Evolutionary conservation across 2,888 invertebrate species (phyloP).

Genomic region (Phymatocera aterrima): DNA sequence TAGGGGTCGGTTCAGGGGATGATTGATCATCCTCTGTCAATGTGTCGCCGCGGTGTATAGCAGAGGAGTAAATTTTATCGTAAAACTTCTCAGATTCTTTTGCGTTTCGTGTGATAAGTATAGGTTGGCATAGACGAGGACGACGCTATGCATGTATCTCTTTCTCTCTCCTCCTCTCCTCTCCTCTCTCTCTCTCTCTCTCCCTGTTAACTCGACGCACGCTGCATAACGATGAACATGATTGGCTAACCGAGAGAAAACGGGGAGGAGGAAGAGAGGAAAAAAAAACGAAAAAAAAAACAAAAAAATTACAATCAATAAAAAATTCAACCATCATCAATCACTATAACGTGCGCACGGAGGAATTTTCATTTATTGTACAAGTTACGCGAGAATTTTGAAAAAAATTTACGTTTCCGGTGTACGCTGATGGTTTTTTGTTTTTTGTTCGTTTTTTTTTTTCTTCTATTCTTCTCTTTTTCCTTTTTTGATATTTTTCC

Average conservation of each 20-base stretch:
- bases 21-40: slow-evolving; percentile 41
- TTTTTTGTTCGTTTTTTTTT: too few species aligned
- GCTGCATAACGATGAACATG: slow-evolving; percentile 20
- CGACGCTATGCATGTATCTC: too few species aligned
- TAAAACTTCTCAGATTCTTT: slow-evolving; percentile 36
- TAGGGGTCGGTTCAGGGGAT: background rate
- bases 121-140: background rate
- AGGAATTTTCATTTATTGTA: background rate
- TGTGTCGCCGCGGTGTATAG: slow-evolving; percentile 3
- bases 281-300: too few species aligned
- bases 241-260: background rate
- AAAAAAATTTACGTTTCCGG: too few species aligned
- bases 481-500: background rate
- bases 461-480: too few species aligned
- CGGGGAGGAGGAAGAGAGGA: too few species aligned
- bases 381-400: background rate
- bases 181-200: too few species aligned
- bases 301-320: too few species aligned
- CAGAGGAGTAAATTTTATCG: slow-evolving; percentile 27
- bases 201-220: slow-evolving; percentile 8
- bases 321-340: too few species aligned
- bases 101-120: background rate
- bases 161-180: too few species aligned
- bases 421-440: too few species aligned
- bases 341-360: background rate